phyloP scores from a whole-genome alignment of 2,113 vertebrate species.

The Lepus timidus region DNA sequence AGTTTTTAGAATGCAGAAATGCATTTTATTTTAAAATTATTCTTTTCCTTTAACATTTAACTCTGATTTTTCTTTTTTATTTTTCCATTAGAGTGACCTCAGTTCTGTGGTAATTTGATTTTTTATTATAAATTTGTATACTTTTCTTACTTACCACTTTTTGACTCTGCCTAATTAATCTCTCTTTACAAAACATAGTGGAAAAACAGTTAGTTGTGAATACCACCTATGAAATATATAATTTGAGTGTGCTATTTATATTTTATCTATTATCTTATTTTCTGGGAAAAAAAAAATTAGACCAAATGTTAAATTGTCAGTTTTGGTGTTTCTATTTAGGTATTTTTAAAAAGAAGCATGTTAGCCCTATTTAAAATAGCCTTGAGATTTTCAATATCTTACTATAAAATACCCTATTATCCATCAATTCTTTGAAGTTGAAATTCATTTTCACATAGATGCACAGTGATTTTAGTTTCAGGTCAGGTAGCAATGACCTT shows the following conservation, averaged over 20 bases:
- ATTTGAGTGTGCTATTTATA: conserved; percentile 57
- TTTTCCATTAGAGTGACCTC: conserved; percentile 99
- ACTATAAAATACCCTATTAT: neutral
- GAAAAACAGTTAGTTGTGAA: conserved; percentile 90
- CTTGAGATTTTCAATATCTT: conserved; percentile 54
- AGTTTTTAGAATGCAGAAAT: conserved; percentile 88
- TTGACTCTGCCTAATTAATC: conserved; percentile 88
- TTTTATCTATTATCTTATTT: conserved; percentile 48
- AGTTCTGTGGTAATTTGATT: conserved; percentile 99
- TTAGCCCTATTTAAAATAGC: conserved; percentile 55
- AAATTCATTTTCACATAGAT: conserved; percentile 62
- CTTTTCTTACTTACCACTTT: conserved; percentile 87
- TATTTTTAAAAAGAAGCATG: conserved; percentile 40
- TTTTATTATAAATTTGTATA: conserved; percentile 93
- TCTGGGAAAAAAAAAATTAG: neutral
- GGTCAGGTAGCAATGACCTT: conserved; percentile 57
- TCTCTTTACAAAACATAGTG: conserved; percentile 89
- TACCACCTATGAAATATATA: conserved; percentile 43
- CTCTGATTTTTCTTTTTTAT: conserved; percentile 97
- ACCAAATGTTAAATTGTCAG: conserved; percentile 45
- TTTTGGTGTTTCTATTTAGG: conserved; percentile 23
- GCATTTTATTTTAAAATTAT: conserved; percentile 90
- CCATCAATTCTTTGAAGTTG: conserved; percentile 39
- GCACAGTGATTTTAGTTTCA: conserved; percentile 50
- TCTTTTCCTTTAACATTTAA: conserved; percentile 96